phyloP scores from a whole-genome alignment of 2,113 vertebrate species.

The Garra rufa region DNA sequence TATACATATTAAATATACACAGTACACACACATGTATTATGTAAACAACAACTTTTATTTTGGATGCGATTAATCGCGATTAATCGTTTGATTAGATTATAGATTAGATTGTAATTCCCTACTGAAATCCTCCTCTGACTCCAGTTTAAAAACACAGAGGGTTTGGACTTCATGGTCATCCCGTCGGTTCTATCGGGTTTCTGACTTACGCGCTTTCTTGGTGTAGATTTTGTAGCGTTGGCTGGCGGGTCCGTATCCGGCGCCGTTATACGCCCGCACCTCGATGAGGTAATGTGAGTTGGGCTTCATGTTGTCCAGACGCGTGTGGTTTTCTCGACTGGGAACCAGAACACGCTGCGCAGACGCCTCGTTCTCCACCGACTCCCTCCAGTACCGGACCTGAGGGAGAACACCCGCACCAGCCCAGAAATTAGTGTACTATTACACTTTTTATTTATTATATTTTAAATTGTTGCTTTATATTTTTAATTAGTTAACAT shows the following conservation, averaged over 20 bases:
- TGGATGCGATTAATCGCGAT: no score
- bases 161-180: no score
- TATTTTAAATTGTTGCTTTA: not conserved
- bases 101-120: no score
- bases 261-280: slow-evolving; percentile 89
- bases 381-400: slow-evolving; percentile 89
- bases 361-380: slow-evolving; percentile 83
- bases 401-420: slow-evolving; percentile 61
- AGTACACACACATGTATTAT: no score
- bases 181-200: no score
- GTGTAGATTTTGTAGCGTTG: slow-evolving; percentile 78
- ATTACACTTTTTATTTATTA: not conserved
- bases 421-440: not conserved
- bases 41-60: no score
- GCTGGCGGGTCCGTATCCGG: slow-evolving; percentile 88
- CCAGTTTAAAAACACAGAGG: no score
- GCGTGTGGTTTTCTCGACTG: slow-evolving; percentile 83
- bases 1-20: no score
- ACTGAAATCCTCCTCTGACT: no score
- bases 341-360: slow-evolving; percentile 81
- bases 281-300: slow-evolving; percentile 86
- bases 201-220: slow-evolving; percentile 93
- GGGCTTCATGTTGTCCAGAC: slow-evolving; percentile 85
- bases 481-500: not conserved
- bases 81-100: no score